Base-by-base conservation (phyloP, 2,888 invertebrate genomes). In the Trichopria drosophilae region DNA sequence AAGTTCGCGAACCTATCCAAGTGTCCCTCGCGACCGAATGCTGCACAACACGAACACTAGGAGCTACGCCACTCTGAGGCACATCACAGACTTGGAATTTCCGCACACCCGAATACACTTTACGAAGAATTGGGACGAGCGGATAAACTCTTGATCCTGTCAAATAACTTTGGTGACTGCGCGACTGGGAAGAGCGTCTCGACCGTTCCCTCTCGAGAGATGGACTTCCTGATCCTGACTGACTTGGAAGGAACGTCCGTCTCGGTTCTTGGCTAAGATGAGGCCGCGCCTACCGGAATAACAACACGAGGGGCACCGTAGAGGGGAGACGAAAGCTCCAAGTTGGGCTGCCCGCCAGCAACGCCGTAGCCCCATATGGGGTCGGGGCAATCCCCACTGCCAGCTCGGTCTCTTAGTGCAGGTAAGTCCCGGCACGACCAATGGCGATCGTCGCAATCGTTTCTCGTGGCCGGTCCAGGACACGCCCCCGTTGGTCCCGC, bases 201-300 rank as follows among this genome's bases (percentile, higher is more conserved):
- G 36, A 40, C 42, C 13, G 15, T 43, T 6, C 37, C 45, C 57
- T 50, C 55, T 57, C 45, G 48, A 51, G 59, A 22, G 62, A 63
- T 64, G 65, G 64, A 57, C 61, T 60, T 51, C 50, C 55, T 55
- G 66, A 68, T 66, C 64, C 60, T 61, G 53, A 73, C 73, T 73
- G 64, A 63, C 18, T 29, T 7, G 15, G 16, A 32, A n/a, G 20
- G 10, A 34, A 10, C 16, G n/a, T n/a, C n/a, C n/a, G n/a, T n/a
- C n/a, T n/a, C n/a, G n/a, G n/a, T n/a, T n/a, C n/a, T n/a, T n/a
- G n/a, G n/a, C n/a, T n/a, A n/a, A n/a, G n/a, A n/a, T n/a, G n/a
- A n/a, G n/a, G n/a, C n/a, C n/a, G n/a, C n/a, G n/a, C n/a, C n/a
- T n/a, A n/a, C n/a, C n/a, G n/a, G n/a, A n/a, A n/a, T n/a, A n/a